Conservation (phyloP, 2,797 vertebrate species). For the Anguilla pacifica region DNA sequence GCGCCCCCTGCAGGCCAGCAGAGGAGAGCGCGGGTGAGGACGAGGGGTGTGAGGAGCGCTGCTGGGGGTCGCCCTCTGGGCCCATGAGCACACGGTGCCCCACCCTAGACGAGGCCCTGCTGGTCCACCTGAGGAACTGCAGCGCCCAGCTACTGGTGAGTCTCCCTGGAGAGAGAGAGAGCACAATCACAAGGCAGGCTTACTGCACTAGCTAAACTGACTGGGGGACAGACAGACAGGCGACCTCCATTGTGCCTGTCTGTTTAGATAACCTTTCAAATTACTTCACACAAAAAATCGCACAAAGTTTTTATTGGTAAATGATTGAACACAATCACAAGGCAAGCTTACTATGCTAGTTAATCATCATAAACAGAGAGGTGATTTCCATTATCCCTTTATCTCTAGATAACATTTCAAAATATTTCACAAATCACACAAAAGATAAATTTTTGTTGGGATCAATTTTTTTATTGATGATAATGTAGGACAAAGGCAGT, state of each 20-base stretch:
- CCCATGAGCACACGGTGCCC: constrained; percentile 82
- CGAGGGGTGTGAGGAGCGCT: constrained; percentile 55
- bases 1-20: constrained; percentile 45
- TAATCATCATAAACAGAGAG: too few relatives aligned
- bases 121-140: constrained; percentile 86
- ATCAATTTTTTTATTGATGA: too few relatives aligned
- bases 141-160: constrained; percentile 87
- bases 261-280: too few relatives aligned
- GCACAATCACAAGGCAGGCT: too few relatives aligned
- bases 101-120: constrained; percentile 79
- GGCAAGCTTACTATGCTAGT: too few relatives aligned
- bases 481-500: too few relatives aligned
- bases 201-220: too few relatives aligned
- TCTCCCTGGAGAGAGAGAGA: not conserved
- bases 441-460: too few relatives aligned
- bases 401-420: too few relatives aligned
- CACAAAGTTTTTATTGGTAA: not conserved
- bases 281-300: not conserved
- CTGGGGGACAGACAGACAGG: not conserved
- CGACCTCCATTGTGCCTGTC: not conserved
- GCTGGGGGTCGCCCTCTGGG: constrained; percentile 64
- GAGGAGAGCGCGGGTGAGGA: constrained; percentile 49
- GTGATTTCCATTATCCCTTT: too few relatives aligned
- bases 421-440: too few relatives aligned
- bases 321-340: too few relatives aligned